Conservation (phyloP, 2,113 vertebrate species). For the Urocitellus parryii region DNA sequence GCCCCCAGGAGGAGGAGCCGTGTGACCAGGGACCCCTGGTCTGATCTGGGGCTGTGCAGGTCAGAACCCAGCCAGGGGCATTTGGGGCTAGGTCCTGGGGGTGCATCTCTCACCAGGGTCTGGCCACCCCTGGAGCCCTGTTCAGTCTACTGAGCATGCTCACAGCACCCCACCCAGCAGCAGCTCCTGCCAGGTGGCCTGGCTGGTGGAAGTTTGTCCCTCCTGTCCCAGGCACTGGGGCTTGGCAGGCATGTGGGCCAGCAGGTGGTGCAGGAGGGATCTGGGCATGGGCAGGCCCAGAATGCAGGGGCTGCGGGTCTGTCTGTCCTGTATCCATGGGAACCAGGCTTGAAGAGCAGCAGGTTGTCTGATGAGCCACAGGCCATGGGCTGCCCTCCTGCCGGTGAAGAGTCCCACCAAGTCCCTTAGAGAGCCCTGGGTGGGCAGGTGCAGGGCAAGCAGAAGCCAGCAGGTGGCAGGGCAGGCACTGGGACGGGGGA, state of each 20-base stretch:
- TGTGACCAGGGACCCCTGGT: background rate
- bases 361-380: too few relatives aligned
- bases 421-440: background rate
- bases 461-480: constrained; percentile 43
- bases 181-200: too few relatives aligned
- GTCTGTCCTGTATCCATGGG: background rate
- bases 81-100: background rate
- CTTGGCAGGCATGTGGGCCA: background rate
- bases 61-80: background rate
- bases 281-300: background rate
- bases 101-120: background rate
- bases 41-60: accelerated
- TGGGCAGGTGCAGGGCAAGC: background rate
- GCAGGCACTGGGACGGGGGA: accelerated
- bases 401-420: background rate
- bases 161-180: too few relatives aligned
- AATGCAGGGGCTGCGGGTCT: background rate
- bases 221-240: background rate
- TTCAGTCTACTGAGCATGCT: background rate
- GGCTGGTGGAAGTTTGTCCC: background rate
- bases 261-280: background rate
- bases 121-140: background rate
- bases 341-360: too few relatives aligned
- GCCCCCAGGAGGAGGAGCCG: background rate
- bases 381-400: background rate